These are phyloP conservation scores for Hypsibius dujardini DNA, from an alignment of 1,140 invertebrate genomes.

Conservation along the genomic window DNA sequence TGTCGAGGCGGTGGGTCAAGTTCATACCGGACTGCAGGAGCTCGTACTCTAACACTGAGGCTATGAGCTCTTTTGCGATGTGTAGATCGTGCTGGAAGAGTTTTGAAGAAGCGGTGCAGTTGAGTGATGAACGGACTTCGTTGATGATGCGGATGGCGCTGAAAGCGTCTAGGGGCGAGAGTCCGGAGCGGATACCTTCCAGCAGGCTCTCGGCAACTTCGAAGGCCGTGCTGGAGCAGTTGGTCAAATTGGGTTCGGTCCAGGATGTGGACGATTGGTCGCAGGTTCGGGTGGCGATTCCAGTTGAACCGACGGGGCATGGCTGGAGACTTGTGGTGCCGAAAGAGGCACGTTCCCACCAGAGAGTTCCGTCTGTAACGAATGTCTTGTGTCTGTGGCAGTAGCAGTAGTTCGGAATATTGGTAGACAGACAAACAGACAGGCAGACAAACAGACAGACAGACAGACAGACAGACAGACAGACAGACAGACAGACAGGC, in stretches of 20 bases:
- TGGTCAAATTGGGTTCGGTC: constrained; percentile 70
- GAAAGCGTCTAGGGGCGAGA: neutral
- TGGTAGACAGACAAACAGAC: no score
- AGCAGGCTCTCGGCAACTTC: constrained; percentile 57
- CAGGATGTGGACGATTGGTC: constrained; percentile 54
- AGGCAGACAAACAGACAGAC: no score
- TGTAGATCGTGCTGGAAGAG: neutral
- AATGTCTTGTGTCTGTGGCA: no score
- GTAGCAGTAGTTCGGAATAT: no score
- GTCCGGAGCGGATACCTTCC: constrained; percentile 37
- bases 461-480: no score
- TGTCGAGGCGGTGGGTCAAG: constrained; percentile 82
- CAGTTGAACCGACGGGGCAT: constrained; percentile 55
- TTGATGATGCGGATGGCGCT: neutral
- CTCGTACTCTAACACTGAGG: constrained; percentile 44
- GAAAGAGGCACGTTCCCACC: constrained; percentile 73
- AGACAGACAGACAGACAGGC: no score
- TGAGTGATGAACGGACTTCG: neutral
- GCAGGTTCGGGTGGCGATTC: constrained; percentile 57
- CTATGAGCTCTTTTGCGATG: neutral
- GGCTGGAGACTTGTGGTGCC: constrained; percentile 51
- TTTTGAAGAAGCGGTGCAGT: neutral
- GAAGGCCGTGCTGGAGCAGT: constrained; percentile 73
- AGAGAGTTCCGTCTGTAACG: no score
- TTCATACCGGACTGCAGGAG: constrained; percentile 55